phyloP scores from a whole-genome alignment of 2,888 invertebrate genomes.

The Synanthedon vespiformis region DNA sequence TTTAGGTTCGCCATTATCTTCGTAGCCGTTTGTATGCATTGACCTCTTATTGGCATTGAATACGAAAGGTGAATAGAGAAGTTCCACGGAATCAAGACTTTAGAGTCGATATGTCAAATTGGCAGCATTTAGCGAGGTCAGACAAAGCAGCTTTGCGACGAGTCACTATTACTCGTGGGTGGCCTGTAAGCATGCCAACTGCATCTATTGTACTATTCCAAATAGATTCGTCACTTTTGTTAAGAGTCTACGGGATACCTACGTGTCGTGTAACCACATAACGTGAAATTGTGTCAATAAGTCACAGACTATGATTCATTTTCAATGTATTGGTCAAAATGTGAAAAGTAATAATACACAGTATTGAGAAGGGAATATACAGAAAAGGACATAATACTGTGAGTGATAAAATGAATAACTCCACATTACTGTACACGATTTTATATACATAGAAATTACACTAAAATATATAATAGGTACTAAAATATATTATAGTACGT shows the following conservation, averaged over 20 bases:
- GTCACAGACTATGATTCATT: not conserved
- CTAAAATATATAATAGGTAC: too few relatives aligned
- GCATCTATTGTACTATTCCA: slow-evolving; percentile 24
- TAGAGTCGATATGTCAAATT: slow-evolving; percentile 36
- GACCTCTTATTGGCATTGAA: slow-evolving; percentile 1
- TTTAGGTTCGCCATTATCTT: not conserved
- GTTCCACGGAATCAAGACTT: slow-evolving; percentile 27
- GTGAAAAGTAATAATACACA: too few relatives aligned
- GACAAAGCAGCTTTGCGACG: slow-evolving; percentile 31
- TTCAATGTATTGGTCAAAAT: too few relatives aligned
- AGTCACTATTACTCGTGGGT: slow-evolving; percentile 49
- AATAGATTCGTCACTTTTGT: slow-evolving; percentile 50
- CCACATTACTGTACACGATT: too few relatives aligned
- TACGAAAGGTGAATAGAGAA: not conserved
- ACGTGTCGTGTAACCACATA: slow-evolving; percentile 8
- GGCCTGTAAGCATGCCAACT: slow-evolving; percentile 27
- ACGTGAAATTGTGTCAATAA: too few relatives aligned
- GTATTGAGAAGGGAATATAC: too few relatives aligned
- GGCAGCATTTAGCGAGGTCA: slow-evolving; percentile 30
- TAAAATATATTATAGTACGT: too few relatives aligned
- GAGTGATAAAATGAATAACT: too few relatives aligned
- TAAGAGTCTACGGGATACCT: slow-evolving; percentile 20
- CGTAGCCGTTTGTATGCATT: slow-evolving; percentile 1
- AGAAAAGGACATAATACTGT: too few relatives aligned
- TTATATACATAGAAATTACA: too few relatives aligned